These are phyloP conservation scores for Penaeus chinensis DNA, from an alignment of 1,140 invertebrate genomes.

Conservation along the genomic window DNA sequence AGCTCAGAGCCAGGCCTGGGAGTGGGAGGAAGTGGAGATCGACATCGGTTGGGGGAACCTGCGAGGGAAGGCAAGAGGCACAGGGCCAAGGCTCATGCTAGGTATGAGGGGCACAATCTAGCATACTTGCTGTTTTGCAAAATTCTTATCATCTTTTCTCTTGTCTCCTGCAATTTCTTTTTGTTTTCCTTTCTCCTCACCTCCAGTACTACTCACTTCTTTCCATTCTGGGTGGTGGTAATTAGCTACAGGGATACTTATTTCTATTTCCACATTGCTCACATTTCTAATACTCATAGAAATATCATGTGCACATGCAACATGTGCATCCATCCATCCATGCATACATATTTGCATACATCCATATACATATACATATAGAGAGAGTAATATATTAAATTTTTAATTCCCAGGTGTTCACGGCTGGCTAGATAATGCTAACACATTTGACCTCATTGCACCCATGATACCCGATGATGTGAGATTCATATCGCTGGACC, in stretches of 20 bases:
- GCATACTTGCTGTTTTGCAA: too few relatives aligned
- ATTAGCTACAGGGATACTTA: too few relatives aligned
- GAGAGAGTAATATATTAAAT: background rate
- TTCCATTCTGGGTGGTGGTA: too few relatives aligned
- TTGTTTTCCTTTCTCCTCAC: too few relatives aligned
- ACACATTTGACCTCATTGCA: conserved; percentile 65
- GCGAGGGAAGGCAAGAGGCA: conserved; percentile 31
- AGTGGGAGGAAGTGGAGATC: conserved; percentile 46
- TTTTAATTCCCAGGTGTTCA: conserved; percentile 62
- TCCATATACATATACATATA: conserved; percentile 11
- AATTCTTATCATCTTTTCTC: too few relatives aligned
- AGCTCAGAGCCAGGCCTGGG: background rate
- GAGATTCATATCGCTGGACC: conserved; percentile 63
- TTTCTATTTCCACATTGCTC: too few relatives aligned
- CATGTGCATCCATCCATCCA: background rate
- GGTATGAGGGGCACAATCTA: background rate
- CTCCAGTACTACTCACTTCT: too few relatives aligned
- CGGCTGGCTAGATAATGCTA: conserved; percentile 66
- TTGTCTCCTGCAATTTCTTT: background rate
- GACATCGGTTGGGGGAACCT: conserved; percentile 39
- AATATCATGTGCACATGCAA: too few relatives aligned
- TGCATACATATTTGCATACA: conserved; percentile 1
- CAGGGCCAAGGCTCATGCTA: background rate
- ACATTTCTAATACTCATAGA: too few relatives aligned
- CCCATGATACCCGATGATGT: conserved; percentile 48